Evolutionary conservation across 2,113 vertebrate genomes (phyloP).

Genomic region (Phaethon lepturus): DNA sequence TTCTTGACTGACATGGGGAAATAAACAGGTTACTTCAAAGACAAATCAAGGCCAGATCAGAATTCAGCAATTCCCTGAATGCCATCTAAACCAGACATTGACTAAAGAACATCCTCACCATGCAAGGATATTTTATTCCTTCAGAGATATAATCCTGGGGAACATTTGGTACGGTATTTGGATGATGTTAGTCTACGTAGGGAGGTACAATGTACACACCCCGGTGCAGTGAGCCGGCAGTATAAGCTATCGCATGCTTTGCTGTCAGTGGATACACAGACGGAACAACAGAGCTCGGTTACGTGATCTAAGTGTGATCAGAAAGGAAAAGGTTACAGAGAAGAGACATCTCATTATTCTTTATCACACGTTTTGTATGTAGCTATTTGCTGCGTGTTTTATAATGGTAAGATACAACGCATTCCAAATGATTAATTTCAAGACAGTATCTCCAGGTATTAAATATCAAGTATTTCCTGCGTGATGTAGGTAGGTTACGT

Average conservation of each 20-base stretch:
- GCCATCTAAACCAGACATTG: not conserved
- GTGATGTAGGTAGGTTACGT: not conserved
- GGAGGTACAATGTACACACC: fast-evolving
- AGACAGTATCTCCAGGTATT: not conserved
- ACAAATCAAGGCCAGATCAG: not conserved
- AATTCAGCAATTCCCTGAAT: not conserved
- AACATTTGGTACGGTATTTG: not conserved
- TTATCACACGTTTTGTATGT: not conserved
- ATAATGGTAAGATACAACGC: not conserved
- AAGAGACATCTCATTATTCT: not conserved
- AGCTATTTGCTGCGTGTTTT: not conserved
- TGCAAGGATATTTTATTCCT: not conserved
- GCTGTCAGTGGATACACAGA: no score
- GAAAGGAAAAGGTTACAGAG: not conserved
- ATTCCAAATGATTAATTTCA: not conserved
- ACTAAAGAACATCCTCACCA: not conserved
- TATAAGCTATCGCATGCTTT: not conserved
- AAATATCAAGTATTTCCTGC: not conserved
- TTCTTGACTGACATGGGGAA: not conserved
- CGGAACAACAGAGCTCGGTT: not conserved
- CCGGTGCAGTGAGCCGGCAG: not conserved
- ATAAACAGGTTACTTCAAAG: not conserved
- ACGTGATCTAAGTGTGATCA: not conserved
- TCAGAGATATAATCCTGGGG: not conserved
- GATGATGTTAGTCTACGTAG: not conserved